phyloP scores from a whole-genome alignment of 2,797 vertebrate genomes.

The Lepilemur septentrionalis region DNA sequence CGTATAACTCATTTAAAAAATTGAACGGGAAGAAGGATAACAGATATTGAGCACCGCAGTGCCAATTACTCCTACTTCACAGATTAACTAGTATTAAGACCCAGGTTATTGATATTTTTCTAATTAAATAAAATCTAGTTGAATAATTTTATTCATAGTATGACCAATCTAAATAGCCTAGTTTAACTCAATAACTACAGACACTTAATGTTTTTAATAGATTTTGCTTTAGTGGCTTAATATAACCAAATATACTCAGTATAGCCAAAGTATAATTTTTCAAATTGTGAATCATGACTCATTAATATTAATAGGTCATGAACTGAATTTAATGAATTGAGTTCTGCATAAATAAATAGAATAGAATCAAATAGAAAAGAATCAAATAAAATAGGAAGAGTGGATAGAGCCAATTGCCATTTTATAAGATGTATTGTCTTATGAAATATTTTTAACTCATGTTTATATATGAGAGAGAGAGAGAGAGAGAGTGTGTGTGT shows the following conservation, averaged over 20 bases:
- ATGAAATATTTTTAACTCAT: neutral
- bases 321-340: neutral
- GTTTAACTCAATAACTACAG: neutral
- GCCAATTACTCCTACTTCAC: neutral
- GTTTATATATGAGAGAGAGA: neutral
- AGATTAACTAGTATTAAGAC: neutral
- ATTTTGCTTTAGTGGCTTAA: neutral
- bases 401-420: neutral
- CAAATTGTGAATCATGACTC: neutral
- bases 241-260: neutral
- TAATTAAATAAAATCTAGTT: neutral
- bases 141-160: neutral
- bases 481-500: neutral
- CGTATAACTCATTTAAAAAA: neutral
- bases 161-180: neutral
- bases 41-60: neutral
- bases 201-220: neutral
- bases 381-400: neutral
- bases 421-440: neutral
- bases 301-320: neutral
- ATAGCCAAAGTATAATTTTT: neutral
- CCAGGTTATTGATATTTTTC: neutral
- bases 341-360: neutral
- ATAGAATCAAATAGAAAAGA: neutral
- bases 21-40: neutral